Evolutionary conservation across 92 coral and sea anemone genomes (phyloP).

Genomic region (Diadumene lineata): DNA sequence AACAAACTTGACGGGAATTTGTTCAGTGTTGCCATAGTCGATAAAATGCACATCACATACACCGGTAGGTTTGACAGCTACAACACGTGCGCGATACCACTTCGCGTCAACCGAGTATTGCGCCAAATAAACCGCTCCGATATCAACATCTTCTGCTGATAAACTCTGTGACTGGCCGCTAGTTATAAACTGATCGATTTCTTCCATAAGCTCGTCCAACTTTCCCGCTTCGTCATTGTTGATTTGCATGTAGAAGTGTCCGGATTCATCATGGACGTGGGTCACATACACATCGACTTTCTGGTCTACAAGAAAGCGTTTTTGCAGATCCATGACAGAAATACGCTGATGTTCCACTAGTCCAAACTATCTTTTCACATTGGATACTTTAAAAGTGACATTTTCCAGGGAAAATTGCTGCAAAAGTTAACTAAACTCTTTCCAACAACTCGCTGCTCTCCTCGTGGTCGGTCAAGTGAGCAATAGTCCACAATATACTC

Average conservation of each 20-base stretch:
- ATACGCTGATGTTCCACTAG: background rate
- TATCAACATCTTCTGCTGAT: slow-evolving; percentile 46
- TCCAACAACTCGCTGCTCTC: slow-evolving; percentile 8
- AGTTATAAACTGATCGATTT: slow-evolving; percentile 66
- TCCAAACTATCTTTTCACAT: background rate
- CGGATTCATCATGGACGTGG: slow-evolving; percentile 80
- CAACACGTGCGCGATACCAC: slow-evolving; percentile 92
- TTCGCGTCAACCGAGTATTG: slow-evolving; percentile 72
- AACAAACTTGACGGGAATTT: slow-evolving; percentile 55
- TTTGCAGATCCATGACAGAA: slow-evolving; percentile 76
- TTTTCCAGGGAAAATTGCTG: background rate
- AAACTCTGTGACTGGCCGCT: slow-evolving; percentile 46
- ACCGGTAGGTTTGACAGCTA: slow-evolving; percentile 55
- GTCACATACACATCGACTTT: slow-evolving; percentile 83
- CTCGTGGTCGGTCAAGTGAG: slow-evolving; percentile 34
- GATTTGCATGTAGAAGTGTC: slow-evolving; percentile 84
- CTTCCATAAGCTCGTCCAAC: slow-evolving; percentile 76
- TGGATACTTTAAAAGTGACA: background rate
- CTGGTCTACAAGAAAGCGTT: slow-evolving; percentile 79
- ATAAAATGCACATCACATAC: slow-evolving; percentile 82
- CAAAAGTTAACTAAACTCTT: background rate
- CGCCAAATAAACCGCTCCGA: slow-evolving; percentile 75
- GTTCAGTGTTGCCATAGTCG: slow-evolving; percentile 93
- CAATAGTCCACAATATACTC: slow-evolving; percentile 36
- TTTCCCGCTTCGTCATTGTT: slow-evolving; percentile 76